Evolutionary conservation across 2,797 vertebrate genomes (phyloP).

Genomic region (Perdix hodgsoniae): DNA sequence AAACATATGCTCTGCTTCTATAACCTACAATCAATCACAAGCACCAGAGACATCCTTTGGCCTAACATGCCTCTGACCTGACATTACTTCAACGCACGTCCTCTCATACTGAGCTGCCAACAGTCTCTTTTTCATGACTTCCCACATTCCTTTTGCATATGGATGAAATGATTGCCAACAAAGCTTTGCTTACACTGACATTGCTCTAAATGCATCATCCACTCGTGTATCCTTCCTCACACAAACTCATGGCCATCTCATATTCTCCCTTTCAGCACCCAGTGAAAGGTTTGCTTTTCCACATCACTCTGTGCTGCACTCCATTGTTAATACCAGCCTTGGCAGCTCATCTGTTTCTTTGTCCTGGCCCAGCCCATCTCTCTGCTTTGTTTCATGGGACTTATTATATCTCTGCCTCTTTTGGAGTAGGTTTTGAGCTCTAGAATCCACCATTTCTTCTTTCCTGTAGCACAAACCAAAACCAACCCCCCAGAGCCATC

Average conservation of each 20-base stretch:
- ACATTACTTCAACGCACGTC: background rate
- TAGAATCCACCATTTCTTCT: background rate
- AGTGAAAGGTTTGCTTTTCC: background rate
- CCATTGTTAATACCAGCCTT: background rate
- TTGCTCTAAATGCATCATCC: background rate
- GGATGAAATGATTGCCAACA: background rate
- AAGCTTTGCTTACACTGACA: background rate
- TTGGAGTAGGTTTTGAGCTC: background rate
- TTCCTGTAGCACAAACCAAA: background rate
- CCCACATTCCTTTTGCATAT: background rate
- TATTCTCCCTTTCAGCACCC: background rate
- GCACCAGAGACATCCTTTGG: background rate
- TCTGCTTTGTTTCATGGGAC: background rate
- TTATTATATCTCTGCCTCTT: background rate
- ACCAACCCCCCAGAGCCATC: background rate
- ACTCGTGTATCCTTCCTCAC: background rate
- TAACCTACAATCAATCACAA: background rate
- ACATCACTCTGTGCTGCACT: background rate
- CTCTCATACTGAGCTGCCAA: background rate
- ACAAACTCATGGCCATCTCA: background rate
- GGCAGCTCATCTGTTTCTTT: background rate
- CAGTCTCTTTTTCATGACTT: background rate
- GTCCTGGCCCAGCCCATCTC: background rate
- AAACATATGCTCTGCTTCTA: background rate
- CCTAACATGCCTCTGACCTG: background rate